Base-by-base conservation (phyloP, 2,797 vertebrate genomes). In the Micromesistius poutassou region DNA sequence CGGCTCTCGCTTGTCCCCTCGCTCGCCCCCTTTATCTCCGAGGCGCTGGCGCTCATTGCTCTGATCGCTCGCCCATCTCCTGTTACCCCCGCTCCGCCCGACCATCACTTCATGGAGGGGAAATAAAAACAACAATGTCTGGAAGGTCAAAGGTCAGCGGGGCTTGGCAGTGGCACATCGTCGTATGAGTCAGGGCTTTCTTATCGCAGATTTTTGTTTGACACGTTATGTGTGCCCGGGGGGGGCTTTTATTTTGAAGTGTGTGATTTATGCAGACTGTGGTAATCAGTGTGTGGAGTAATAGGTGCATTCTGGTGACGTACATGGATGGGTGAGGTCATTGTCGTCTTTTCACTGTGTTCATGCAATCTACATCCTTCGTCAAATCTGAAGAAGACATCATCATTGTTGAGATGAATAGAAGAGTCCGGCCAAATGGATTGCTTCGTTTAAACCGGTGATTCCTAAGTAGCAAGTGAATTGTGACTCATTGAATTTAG, bases 61-160 rank as follows among this genome's bases (percentile, higher is more conserved):
- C 16, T 70, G 25, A 70, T 70, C 68, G 12, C 68, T 30, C 1
- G 68, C 68, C 25, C 30, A 0, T 31, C 68, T 71, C 30, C 25
- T 9, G 10, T 30, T 71, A 30, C 66, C 68, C 16, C 5, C 2
- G 3, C 68, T 16, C 30, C 68, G 25, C 68, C 68, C 3, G 12
- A 12, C 68, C 68, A 30, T 31, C 0, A 30, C 22, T 22, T 62
- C 55, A 62, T 62, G n/a, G 6, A 6, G 19, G 19, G 22, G 55
- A 25, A 62, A 10, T 62, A 7, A 79, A 78, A 88, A 89, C 86
- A 76, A 79, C 80, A 62, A 68, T 71, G 80, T 76, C 38, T 86
- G 62, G 66, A 78, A 87, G 88, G 91, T 91, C 85, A 91, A 90
- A 89, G 87, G 30, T 25, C 50, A 76, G 84, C 83, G 78, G 84